A percentile compares a stretch with the other conserved stretches of the same genome.
phyloP scores from a whole-genome alignment of 2,113 vertebrate genomes.

The Sakesphorus luctuosus region DNA sequence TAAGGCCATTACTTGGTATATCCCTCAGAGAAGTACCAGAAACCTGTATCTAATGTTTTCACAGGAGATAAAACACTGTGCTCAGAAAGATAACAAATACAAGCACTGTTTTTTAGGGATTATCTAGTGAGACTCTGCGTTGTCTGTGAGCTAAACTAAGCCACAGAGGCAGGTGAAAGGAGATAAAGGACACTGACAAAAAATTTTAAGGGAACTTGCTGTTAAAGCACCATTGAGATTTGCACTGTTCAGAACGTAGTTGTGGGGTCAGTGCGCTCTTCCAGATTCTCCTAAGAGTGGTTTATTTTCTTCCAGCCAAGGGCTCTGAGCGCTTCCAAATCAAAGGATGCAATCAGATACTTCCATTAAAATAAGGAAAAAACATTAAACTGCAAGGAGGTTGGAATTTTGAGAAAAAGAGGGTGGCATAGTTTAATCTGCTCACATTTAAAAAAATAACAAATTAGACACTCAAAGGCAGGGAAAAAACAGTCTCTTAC shows the following conservation, averaged over 20 bases:
- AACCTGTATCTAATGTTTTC: neutral
- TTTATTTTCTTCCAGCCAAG: neutral
- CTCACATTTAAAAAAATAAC: neutral
- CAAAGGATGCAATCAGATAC: neutral
- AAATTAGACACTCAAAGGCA: neutral
- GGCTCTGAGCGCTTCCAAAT: neutral
- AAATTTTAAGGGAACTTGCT: neutral
- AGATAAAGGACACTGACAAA: constrained; percentile 3
- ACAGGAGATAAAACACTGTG: neutral
- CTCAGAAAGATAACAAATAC: neutral
- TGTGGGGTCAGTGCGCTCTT: neutral
- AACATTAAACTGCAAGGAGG: neutral
- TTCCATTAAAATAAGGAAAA: neutral
- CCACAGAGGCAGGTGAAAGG: neutral
- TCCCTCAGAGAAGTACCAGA: neutral
- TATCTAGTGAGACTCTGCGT: neutral
- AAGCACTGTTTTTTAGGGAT: neutral
- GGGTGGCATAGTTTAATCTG: neutral
- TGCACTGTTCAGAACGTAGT: neutral
- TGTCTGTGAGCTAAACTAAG: neutral
- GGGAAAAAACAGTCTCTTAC: neutral
- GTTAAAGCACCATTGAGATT: neutral
- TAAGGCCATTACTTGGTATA: neutral
- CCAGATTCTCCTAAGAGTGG: neutral
- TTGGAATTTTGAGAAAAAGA: neutral